Base-by-base conservation (phyloP, 2,888 invertebrate species). In the Acleris holmiana region DNA sequence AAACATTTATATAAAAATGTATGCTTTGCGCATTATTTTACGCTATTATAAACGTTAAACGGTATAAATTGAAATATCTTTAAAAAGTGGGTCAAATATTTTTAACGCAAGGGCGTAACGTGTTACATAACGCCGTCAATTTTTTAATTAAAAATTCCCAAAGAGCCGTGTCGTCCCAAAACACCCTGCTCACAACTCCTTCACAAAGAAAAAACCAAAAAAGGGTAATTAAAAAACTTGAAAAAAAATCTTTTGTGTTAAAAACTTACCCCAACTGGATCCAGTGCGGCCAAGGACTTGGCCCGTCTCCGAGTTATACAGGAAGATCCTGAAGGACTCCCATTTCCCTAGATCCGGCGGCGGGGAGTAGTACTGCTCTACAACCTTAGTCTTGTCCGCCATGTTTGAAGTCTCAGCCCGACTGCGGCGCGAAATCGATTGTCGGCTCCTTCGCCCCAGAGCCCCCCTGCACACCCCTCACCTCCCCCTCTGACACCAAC, bases 201-300 rank as follows among this genome's bases (percentile, higher is more conserved):
- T 47, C 29, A 29, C 29, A 8, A 29, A 8, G 29, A 51, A 48
- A 44, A 61, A 53, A 53, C 44, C 35, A 35, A 35, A 54, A 5
- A 2, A 3, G n/a, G n/a, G 50, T 53, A 47, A 63, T 57, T 46
- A 6, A 5, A 63, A 63, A 21, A 10, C 8, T 3, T 23, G 84
- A 83, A 81, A 85, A 83, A 79, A 69, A 29, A 25, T 15, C 50
- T 48, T 40, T 56, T 19, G 47, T 35, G 47, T 55, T 68, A 58
- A 17, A 68, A 59, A 96, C 98, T 97, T 86, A 98, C 98, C 97
- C 99, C 99, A 99, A 93, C 98, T 98, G 83, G 95, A 94, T 77
- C 97, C 98, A 70, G 98, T 98, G 78, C 98, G 95, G 77, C 98
- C 98, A 77, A 98, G 93, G 88, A 98, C 95, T 93, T 98, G 97